These are phyloP conservation scores for Caenorhabditis remanei DNA, from an alignment of 1,140 invertebrate species.

Conservation along the genomic window DNA sequence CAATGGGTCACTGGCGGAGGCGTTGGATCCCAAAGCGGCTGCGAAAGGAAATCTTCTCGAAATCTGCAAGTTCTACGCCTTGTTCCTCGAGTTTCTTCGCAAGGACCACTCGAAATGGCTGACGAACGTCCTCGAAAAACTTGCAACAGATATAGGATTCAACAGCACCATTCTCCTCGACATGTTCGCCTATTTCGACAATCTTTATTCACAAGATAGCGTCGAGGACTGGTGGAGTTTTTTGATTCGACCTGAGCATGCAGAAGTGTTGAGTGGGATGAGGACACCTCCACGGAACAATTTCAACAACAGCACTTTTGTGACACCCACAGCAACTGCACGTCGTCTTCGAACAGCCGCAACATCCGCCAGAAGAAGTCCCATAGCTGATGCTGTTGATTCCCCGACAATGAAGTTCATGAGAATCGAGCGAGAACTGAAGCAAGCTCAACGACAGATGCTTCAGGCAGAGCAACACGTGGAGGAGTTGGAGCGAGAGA, in stretches of 20 bases:
- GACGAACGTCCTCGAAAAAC: neutral
- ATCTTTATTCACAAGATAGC: neutral
- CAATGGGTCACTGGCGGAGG: neutral
- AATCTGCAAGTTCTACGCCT: conserved; percentile 24
- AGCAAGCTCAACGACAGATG: neutral
- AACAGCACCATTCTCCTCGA: neutral
- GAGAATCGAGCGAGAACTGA: conserved; percentile 27
- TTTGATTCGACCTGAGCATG: neutral
- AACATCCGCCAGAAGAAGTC: neutral
- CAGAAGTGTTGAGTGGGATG: neutral
- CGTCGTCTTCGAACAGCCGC: neutral
- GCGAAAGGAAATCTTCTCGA: neutral
- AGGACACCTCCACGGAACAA: neutral
- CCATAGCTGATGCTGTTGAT: conserved; percentile 23
- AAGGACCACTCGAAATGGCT: neutral
- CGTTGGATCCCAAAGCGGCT: neutral
- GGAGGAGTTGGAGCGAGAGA: neutral
- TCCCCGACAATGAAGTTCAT: conserved; percentile 39
- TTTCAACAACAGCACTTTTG: neutral
- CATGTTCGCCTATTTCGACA: neutral
- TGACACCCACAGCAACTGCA: neutral
- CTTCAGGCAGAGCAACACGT: neutral
- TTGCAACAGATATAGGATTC: neutral
- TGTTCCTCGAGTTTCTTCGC: neutral
- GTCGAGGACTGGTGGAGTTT: conserved; percentile 5